Evolutionary conservation across 2,113 vertebrate species (phyloP).

Genomic region (Pelecanoides urinatrix): DNA sequence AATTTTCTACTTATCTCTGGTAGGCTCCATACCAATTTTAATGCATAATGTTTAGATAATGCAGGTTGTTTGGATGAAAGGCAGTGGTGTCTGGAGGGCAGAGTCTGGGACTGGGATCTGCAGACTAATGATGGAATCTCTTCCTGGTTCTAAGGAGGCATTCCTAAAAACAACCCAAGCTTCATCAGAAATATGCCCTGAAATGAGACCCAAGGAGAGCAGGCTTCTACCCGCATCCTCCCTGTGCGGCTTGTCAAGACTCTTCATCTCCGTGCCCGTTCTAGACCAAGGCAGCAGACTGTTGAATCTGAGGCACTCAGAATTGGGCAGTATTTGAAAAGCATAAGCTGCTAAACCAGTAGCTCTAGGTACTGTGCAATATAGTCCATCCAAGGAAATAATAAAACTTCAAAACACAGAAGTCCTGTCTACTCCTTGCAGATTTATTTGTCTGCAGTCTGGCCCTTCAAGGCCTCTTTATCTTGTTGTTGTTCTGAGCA

Average conservation of each 20-base stretch:
- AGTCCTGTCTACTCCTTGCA: slow-evolving; percentile 16
- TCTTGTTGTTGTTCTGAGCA: slow-evolving; percentile 6
- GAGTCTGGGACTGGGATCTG: not conserved
- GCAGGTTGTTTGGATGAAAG: not conserved
- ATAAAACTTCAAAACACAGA: slow-evolving; percentile 37
- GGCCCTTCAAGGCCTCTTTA: slow-evolving; percentile 29
- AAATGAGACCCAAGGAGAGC: not conserved
- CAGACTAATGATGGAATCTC: not conserved
- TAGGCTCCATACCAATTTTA: not conserved
- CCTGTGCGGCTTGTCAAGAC: not conserved
- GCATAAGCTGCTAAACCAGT: not conserved
- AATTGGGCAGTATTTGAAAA: not conserved
- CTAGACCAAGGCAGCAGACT: not conserved
- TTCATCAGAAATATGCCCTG: not conserved
- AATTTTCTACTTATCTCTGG: not conserved
- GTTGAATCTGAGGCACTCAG: not conserved
- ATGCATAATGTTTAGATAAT: not conserved
- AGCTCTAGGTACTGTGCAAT: not conserved
- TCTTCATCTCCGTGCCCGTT: fast-evolving
- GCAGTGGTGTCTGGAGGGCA: slow-evolving; percentile 23
- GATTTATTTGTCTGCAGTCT: slow-evolving; percentile 54
- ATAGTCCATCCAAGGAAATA: not conserved
- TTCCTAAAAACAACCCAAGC: not conserved
- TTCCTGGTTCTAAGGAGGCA: not conserved
- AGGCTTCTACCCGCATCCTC: not conserved